phyloP scores from a whole-genome alignment of 2,797 vertebrate genomes.

The Lacerta viridis region DNA sequence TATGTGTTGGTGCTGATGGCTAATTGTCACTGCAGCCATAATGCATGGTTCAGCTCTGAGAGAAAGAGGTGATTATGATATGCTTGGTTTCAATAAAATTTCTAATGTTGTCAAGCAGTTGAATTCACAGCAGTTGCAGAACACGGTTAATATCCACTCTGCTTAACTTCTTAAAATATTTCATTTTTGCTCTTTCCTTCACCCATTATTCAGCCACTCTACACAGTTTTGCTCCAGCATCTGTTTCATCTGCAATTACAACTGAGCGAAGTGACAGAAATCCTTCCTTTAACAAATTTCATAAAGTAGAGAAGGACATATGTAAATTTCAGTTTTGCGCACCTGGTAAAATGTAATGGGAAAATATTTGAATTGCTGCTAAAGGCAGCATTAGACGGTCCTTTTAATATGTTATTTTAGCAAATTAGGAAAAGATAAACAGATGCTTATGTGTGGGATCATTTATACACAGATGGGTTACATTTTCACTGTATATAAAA shows the following conservation, averaged over 20 bases:
- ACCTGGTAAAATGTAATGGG: not conserved
- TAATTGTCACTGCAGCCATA: no score
- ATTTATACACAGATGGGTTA: not conserved
- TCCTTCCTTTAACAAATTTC: not conserved
- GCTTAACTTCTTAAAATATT: not conserved
- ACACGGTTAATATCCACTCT: not conserved
- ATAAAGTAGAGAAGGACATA: not conserved
- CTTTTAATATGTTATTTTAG: not conserved
- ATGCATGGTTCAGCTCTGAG: no score
- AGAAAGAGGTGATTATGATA: not conserved
- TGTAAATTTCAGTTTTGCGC: constrained; percentile 27
- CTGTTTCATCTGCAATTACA: constrained; percentile 19
- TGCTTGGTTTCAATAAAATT: not conserved
- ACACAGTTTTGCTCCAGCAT: not conserved
- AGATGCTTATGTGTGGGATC: not conserved
- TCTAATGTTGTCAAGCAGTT: not conserved
- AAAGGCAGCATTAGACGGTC: not conserved
- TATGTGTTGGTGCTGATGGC: not conserved
- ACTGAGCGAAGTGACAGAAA: not conserved
- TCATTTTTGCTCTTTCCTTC: not conserved
- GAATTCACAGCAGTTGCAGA: not conserved
- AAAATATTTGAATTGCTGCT: not conserved
- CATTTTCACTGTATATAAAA: not conserved
- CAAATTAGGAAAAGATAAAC: not conserved
- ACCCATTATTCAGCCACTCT: not conserved